Evolutionary conservation across 2,113 vertebrate species (phyloP).

Genomic region (Nycticorax nycticorax): DNA sequence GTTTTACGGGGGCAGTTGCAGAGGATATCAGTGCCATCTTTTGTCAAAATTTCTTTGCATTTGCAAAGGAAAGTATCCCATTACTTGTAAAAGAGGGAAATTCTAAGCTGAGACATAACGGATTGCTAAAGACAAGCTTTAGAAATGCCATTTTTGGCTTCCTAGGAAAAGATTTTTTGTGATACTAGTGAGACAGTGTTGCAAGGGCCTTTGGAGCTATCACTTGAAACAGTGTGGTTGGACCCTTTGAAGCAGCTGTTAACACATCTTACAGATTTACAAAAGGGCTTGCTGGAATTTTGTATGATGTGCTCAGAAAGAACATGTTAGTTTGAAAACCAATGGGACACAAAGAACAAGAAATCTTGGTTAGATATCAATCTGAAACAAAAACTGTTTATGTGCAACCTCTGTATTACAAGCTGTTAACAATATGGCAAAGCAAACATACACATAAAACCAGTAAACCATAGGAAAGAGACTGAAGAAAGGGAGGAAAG

Average conservation of each 20-base stretch:
- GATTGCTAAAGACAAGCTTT: neutral
- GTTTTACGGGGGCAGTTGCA: neutral
- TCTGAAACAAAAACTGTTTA: neutral
- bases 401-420: neutral
- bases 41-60: neutral
- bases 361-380: neutral
- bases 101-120: neutral
- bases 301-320: neutral
- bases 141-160: neutral
- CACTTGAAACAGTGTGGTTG: neutral
- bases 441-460: neutral
- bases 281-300: slow-evolving; percentile 23
- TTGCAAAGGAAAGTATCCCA: neutral
- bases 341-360: neutral
- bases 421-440: neutral
- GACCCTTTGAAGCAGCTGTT: neutral
- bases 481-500: neutral
- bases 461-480: neutral
- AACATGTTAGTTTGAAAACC: slow-evolving; percentile 20
- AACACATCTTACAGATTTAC: neutral
- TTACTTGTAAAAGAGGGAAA: neutral
- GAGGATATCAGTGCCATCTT: neutral
- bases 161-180: neutral
- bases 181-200: neutral
- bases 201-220: neutral